Conservation (phyloP, 2,888 invertebrate species). For the Omphaloscelis lunosa region DNA sequence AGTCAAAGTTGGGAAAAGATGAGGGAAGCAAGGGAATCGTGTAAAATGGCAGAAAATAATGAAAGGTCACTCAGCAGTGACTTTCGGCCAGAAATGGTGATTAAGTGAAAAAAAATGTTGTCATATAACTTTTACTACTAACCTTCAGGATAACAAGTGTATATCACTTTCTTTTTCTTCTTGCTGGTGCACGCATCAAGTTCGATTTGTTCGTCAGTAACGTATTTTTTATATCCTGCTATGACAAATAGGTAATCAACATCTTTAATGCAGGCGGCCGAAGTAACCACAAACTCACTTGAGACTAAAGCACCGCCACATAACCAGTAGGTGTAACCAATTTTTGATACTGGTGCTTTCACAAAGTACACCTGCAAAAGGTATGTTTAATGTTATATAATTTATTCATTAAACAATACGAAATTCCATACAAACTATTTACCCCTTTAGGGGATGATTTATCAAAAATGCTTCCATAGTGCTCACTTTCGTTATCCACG, state of each 20-base stretch:
- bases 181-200: constrained; percentile 70
- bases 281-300: constrained; percentile 65
- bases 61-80: neutral
- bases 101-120: neutral
- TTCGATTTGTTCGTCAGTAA: constrained; percentile 61
- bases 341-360: constrained; percentile 55
- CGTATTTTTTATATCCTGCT: constrained; percentile 73
- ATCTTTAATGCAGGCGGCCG: constrained; percentile 74
- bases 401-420: neutral
- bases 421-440: neutral
- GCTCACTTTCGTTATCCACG: too few species aligned
- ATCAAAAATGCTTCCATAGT: neutral
- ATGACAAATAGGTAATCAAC: constrained; percentile 71
- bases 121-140: neutral
- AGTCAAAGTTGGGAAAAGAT: neutral
- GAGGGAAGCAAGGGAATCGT: neutral
- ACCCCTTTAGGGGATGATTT: neutral
- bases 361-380: constrained; percentile 68
- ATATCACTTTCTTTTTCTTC: constrained; percentile 72
- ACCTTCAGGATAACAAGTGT: constrained; percentile 48
- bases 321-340: constrained; percentile 68
- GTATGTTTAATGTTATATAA: neutral
- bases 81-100: neutral
- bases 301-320: constrained; percentile 73
- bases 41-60: neutral